Conservation (phyloP, 2,113 vertebrate genomes). For the Neoarius graeffei region DNA sequence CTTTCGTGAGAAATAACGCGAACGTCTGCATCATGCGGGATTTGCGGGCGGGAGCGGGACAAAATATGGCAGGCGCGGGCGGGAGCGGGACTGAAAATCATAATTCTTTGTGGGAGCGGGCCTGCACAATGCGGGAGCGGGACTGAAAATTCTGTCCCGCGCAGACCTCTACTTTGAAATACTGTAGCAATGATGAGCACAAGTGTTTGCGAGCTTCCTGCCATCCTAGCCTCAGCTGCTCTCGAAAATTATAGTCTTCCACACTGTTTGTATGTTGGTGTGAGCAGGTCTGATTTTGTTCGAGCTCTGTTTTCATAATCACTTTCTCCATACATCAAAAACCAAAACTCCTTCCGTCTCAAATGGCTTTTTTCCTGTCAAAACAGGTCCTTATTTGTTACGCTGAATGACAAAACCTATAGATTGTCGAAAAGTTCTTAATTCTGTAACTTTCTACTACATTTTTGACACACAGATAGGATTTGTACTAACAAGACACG, state of each 20-base stretch:
- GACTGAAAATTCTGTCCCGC: too few relatives aligned
- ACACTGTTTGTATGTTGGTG: background rate
- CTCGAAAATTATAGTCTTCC: background rate
- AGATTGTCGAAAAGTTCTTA: background rate
- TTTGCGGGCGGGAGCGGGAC: too few relatives aligned
- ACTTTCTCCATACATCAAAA: background rate
- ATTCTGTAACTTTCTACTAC: background rate
- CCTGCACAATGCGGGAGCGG: too few relatives aligned
- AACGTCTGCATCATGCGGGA: too few relatives aligned
- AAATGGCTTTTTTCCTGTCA: background rate
- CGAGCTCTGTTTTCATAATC: background rate
- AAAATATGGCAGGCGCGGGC: too few relatives aligned
- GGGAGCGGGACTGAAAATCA: too few relatives aligned
- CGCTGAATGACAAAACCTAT: background rate
- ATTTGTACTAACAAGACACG: background rate
- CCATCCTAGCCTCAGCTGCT: background rate
- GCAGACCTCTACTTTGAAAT: background rate
- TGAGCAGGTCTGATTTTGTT: background rate
- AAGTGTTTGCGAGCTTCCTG: background rate
- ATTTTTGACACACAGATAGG: background rate
- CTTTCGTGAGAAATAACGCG: too few relatives aligned
- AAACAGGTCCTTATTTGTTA: background rate
- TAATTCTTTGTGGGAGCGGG: too few relatives aligned
- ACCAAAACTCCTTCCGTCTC: background rate
- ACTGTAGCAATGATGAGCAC: background rate